These are phyloP conservation scores for Phainopepla nitens DNA, from an alignment of 2,113 vertebrate species.

Conservation along the genomic window DNA sequence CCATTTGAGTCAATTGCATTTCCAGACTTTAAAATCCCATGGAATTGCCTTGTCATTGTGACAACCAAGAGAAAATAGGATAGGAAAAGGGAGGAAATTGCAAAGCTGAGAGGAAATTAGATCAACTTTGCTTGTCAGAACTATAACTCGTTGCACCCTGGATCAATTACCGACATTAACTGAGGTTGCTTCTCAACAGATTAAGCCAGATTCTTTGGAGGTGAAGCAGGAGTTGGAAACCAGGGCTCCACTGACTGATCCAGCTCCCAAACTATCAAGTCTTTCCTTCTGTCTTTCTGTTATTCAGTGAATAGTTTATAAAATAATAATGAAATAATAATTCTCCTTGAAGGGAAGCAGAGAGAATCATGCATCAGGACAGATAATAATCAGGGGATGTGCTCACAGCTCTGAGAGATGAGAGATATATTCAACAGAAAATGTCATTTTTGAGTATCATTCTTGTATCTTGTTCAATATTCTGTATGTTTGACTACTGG, in stretches of 20 bases:
- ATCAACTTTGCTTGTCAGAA: conserved; percentile 59
- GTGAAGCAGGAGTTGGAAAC: neutral
- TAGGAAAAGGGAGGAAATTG: conserved; percentile 55
- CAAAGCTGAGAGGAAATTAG: conserved; percentile 56
- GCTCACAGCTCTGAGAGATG: neutral
- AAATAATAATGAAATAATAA: too few species aligned
- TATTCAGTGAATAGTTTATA: neutral
- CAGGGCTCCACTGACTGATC: neutral
- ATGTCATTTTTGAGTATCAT: neutral
- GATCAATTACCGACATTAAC: conserved; percentile 39
- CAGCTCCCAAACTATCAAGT: neutral
- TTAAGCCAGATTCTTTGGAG: neutral
- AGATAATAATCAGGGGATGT: neutral
- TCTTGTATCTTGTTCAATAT: neutral
- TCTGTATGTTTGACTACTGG: neutral
- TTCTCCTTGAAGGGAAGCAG: neutral
- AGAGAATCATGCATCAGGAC: neutral
- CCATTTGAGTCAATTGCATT: conserved; percentile 45
- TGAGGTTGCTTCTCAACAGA: conserved; percentile 6
- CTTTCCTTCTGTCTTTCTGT: neutral
- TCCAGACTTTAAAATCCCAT: conserved; percentile 43
- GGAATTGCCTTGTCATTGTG: conserved; percentile 54
- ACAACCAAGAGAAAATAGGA: conserved; percentile 34
- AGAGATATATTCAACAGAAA: neutral
- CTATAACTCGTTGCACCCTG: conserved; percentile 9